These are phyloP conservation scores for Cynopterus brachyotis DNA, from an alignment of 2,113 vertebrate genomes.

Conservation along the genomic window DNA sequence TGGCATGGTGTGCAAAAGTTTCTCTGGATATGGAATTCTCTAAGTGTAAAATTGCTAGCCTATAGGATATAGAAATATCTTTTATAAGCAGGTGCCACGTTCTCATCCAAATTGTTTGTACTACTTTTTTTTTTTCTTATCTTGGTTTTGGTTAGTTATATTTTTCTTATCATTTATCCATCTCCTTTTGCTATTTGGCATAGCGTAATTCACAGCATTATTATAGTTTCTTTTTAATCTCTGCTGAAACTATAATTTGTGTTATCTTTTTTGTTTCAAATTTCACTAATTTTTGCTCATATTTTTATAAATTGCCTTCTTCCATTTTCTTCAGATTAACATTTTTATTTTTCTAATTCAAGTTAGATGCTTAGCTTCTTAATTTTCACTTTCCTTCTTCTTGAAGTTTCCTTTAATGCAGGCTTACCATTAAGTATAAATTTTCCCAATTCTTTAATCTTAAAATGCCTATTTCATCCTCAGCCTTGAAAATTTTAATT, in stretches of 20 bases:
- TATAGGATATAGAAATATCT: background rate
- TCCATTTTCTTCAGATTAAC: background rate
- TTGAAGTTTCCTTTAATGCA: background rate
- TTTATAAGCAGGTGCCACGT: background rate
- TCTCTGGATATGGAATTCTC: background rate
- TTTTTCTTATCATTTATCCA: background rate
- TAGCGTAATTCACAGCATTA: background rate
- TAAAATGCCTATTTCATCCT: background rate
- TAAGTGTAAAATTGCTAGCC: background rate
- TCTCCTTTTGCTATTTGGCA: background rate
- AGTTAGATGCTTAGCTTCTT: background rate
- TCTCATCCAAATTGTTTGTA: background rate
- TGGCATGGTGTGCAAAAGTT: background rate
- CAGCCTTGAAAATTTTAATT: background rate
- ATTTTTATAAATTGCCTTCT: background rate
- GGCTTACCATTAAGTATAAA: background rate
- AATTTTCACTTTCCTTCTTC: conserved; percentile 17
- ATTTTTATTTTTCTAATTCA: background rate
- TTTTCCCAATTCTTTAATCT: background rate
- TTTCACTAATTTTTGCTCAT: background rate
- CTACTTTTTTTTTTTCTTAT: background rate
- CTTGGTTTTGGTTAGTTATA: background rate
- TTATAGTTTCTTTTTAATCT: background rate
- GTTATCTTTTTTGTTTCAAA: background rate
- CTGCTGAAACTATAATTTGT: background rate